Evolutionary conservation across 2,797 vertebrate species (phyloP).

Genomic region (Psittacula echo): DNA sequence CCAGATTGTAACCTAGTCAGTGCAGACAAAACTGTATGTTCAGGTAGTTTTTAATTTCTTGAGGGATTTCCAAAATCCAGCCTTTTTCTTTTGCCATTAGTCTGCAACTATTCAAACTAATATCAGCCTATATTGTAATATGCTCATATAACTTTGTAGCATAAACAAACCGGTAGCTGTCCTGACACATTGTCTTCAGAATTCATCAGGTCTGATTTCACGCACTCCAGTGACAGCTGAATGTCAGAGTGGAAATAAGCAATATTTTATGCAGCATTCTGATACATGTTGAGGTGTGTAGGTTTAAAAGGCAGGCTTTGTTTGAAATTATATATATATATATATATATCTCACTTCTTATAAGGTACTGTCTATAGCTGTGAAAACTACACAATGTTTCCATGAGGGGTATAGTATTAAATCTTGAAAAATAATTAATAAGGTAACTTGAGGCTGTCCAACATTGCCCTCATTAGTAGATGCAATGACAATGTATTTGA

Average conservation of each 20-base stretch:
- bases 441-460: background rate
- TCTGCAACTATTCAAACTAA: background rate
- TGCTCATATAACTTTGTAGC: background rate
- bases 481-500: background rate
- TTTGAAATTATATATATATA: background rate
- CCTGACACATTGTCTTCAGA: background rate
- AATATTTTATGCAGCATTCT: background rate
- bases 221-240: background rate
- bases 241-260: background rate
- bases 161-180: background rate
- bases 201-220: background rate
- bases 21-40: background rate
- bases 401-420: background rate
- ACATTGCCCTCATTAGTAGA: background rate
- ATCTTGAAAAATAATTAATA: background rate
- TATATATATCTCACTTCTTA: background rate
- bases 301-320: background rate
- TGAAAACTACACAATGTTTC: background rate
- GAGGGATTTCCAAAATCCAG: background rate
- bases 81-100: background rate
- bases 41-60: background rate
- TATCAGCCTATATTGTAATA: background rate
- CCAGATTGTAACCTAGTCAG: background rate
- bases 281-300: background rate
- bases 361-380: background rate